phyloP scores from a whole-genome alignment of 2,888 invertebrate genomes.

The Caenorhabditis imperialis region DNA sequence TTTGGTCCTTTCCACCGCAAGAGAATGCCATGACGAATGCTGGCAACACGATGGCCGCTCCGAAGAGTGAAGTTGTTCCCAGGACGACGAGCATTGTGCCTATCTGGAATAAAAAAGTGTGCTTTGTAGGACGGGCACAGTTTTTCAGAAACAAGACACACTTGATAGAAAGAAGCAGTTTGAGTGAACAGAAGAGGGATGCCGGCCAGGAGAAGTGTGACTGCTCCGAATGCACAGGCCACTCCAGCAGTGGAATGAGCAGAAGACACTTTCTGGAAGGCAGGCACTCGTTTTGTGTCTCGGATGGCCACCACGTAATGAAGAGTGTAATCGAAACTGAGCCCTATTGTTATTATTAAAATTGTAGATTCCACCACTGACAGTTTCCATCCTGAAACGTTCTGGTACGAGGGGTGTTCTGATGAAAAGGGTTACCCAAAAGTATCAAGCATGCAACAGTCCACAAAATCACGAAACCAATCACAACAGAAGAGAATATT shows the following conservation, averaged over 20 bases:
- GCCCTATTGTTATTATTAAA: conserved; percentile 73
- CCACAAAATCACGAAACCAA: conserved; percentile 57
- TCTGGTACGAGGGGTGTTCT: too few relatives aligned
- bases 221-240: conserved; percentile 52
- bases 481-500: conserved; percentile 46
- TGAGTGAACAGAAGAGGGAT: conserved; percentile 53
- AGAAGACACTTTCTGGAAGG: conserved; percentile 44
- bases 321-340: conserved; percentile 76
- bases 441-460: conserved; percentile 54
- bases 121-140: background rate
- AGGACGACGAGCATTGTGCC: conserved; percentile 61
- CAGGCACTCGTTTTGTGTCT: conserved; percentile 22
- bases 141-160: conserved; percentile 7
- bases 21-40: conserved; percentile 43
- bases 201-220: conserved; percentile 57
- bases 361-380: conserved; percentile 77
- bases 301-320: conserved; percentile 65
- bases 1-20: conserved; percentile 8
- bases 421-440: conserved; percentile 30
- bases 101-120: conserved; percentile 36
- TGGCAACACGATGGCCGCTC: conserved; percentile 53
- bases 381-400: conserved; percentile 73
- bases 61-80: conserved; percentile 50
- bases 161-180: conserved; percentile 60
- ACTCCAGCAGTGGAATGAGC: conserved; percentile 56